Evolutionary conservation across 2,888 invertebrate genomes (phyloP).

Genomic region (Andrena bicolor): DNA sequence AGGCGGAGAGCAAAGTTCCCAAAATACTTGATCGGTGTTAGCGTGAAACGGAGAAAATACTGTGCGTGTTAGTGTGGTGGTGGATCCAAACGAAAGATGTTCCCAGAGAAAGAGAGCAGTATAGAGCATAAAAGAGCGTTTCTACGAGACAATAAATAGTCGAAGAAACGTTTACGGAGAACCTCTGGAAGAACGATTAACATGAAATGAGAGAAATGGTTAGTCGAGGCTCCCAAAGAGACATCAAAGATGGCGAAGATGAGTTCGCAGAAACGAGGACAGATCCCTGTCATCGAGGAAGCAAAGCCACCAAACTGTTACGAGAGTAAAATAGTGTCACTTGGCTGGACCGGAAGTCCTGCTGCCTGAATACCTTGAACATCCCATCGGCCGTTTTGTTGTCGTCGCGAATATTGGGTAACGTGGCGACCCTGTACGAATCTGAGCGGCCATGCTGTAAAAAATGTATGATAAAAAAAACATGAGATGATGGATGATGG

Average conservation of each 20-base stretch:
- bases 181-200: neutral
- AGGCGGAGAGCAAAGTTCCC: neutral
- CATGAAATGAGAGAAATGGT: neutral
- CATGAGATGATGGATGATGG: conserved; percentile 58
- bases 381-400: conserved; percentile 98
- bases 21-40: neutral
- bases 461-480: conserved; percentile 77
- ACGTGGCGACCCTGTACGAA: conserved; percentile 98
- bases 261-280: neutral
- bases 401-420: conserved; percentile 96
- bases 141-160: neutral
- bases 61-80: conserved; percentile 17
- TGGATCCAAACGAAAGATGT: neutral
- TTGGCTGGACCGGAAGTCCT: conserved; percentile 56
- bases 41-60: neutral
- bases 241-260: neutral
- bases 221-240: conserved; percentile 17
- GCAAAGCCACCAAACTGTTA: conserved; percentile 37
- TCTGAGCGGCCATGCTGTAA: conserved; percentile 97
- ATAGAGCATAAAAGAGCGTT: neutral
- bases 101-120: neutral
- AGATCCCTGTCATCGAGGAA: conserved; percentile 27
- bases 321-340: conserved; percentile 43
- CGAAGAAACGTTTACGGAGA: neutral
- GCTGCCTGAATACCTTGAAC: conserved; percentile 90